Percentiles rank a stretch among this genome's conserved stretches.
phyloP scores from a whole-genome alignment of 2,113 vertebrate genomes.

The Ursus arctos region DNA sequence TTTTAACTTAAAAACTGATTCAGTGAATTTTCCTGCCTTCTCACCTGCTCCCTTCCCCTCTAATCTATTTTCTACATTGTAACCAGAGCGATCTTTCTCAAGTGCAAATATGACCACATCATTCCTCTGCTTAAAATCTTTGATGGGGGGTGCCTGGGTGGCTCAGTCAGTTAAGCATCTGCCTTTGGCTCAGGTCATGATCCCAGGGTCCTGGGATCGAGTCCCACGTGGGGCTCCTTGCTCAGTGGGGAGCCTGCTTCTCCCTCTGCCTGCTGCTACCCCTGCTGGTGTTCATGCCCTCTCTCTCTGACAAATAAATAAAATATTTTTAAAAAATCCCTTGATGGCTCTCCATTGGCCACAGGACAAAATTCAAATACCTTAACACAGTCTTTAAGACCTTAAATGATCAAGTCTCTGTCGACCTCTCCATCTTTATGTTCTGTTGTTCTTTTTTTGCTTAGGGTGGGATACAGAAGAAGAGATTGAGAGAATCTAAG shows the following conservation, averaged over 20 bases:
- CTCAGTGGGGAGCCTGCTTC: too few species aligned
- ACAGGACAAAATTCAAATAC: background rate
- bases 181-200: background rate
- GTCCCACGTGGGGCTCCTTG: too few species aligned
- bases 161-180: background rate
- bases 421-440: background rate
- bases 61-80: background rate
- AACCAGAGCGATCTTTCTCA: background rate
- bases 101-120: background rate
- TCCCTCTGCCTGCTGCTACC: too few species aligned
- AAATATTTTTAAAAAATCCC: background rate
- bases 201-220: background rate
- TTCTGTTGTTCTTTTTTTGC: background rate
- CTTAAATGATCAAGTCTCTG: background rate
- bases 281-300: too few species aligned
- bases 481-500: background rate
- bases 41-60: background rate
- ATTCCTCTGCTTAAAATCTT: background rate
- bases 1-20: constrained; percentile 30
- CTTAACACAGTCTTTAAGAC: background rate
- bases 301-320: too few species aligned
- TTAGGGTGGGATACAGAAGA: background rate
- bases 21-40: background rate
- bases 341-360: background rate
- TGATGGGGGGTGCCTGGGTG: background rate